Evolutionary conservation across 2,113 vertebrate genomes (phyloP).

Genomic region (Tricholaema leucomelas): DNA sequence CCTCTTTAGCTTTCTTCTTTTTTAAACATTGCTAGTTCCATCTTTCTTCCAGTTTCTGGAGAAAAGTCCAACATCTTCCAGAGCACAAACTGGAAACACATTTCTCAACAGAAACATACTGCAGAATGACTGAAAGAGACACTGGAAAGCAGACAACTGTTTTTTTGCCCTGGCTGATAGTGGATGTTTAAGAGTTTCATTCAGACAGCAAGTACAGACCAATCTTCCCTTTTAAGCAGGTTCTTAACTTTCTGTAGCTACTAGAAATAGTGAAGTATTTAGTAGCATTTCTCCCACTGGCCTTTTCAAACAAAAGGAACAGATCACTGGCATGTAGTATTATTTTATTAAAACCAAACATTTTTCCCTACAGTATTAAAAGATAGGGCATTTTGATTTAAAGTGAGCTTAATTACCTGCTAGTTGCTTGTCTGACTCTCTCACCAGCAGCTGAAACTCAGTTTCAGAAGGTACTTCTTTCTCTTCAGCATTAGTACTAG

Average conservation of each 20-base stretch:
- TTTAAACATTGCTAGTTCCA: background rate
- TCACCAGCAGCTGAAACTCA: background rate
- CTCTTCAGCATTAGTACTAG: background rate
- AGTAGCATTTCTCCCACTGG: background rate
- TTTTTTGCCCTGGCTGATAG: background rate
- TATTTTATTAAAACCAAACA: background rate
- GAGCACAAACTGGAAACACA: background rate
- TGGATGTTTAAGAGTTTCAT: background rate
- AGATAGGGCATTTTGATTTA: background rate
- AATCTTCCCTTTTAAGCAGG: background rate
- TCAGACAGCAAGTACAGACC: background rate
- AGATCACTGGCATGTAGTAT: background rate
- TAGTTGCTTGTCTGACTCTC: background rate
- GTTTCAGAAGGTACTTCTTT: conserved; percentile 7
- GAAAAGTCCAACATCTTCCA: background rate
- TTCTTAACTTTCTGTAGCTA: background rate
- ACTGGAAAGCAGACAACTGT: background rate
- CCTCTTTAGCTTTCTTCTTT: background rate
- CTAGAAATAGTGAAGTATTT: background rate
- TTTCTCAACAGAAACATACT: background rate
- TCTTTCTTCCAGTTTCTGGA: background rate
- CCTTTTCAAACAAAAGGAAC: background rate
- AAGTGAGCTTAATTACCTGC: conserved; percentile 58
- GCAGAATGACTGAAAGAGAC: background rate
- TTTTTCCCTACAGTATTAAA: background rate